Percentiles rank a stretch among this genome's conserved stretches.
Evolutionary conservation across 2,797 vertebrate species (phyloP).

Genomic region (Synaphobranchus kaupii): DNA sequence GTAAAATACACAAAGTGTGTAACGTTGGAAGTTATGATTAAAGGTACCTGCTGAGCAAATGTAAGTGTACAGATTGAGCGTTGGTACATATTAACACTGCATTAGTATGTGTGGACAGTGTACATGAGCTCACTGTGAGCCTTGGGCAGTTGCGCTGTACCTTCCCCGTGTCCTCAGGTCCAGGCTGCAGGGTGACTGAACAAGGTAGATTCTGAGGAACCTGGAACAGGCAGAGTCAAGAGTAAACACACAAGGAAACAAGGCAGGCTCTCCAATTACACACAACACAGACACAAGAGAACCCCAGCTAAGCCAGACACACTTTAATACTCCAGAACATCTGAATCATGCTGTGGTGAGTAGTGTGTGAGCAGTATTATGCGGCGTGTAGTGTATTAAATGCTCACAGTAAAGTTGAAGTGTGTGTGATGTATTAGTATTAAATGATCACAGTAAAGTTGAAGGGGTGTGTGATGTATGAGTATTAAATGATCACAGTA

Average conservation of each 20-base stretch:
- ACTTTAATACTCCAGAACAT: not conserved
- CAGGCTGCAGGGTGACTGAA: conserved; percentile 92
- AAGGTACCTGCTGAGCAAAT: not conserved
- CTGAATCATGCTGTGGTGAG: not conserved
- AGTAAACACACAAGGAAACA: not conserved
- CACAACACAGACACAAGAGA: not conserved
- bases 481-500: not conserved
- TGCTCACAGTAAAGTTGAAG: conserved; percentile 70
- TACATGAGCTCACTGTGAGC: not conserved
- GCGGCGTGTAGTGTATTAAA: not conserved
- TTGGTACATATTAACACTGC: too few species aligned
- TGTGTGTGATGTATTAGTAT: not conserved
- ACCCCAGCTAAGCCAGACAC: not conserved
- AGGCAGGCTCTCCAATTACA: not conserved
- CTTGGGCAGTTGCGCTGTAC: conserved; percentile 62
- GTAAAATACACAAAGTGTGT: too few species aligned
- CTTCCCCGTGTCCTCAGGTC: conserved; percentile 94
- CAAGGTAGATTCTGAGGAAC: conserved; percentile 94
- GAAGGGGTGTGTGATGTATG: conserved; percentile 80
- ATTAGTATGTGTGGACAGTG: not conserved
- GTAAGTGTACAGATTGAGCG: not conserved
- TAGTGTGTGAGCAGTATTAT: conserved; percentile 35
- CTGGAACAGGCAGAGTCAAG: conserved; percentile 61
- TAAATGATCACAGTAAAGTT: conserved; percentile 74
- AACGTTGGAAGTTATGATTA: too few species aligned